A percentile compares a stretch with the other conserved stretches of the same genome.
Evolutionary conservation across 2,797 vertebrate species (phyloP).

Genomic region (Synaphobranchus kaupii): DNA sequence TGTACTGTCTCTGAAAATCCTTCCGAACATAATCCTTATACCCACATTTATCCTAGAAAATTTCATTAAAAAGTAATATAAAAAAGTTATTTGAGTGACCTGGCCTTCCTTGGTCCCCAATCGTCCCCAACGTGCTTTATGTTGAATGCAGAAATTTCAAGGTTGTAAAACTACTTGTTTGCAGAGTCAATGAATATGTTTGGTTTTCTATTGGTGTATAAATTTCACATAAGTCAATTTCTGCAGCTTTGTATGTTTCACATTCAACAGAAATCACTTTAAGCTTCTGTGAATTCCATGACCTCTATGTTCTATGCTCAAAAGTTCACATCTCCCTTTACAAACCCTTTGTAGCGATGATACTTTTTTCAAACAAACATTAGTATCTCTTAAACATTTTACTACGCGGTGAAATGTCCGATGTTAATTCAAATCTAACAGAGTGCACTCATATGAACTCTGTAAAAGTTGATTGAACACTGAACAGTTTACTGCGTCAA

Average conservation of each 20-base stretch:
- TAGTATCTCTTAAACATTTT: not conserved
- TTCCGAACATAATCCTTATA: not conserved
- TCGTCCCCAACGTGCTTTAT: not conserved
- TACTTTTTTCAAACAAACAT: not conserved
- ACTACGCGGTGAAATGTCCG: not conserved
- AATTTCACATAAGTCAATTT: not conserved
- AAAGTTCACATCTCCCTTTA: not conserved
- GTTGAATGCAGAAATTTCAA: not conserved
- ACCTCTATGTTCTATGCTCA: not conserved
- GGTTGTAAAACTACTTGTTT: not conserved
- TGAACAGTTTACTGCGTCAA: not conserved
- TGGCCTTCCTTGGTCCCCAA: not conserved
- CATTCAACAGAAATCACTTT: not conserved
- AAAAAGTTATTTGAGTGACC: not conserved
- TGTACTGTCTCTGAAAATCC: not conserved
- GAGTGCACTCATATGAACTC: not conserved
- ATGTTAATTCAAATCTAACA: too few relatives aligned
- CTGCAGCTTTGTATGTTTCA: not conserved
- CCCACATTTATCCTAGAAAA: not conserved
- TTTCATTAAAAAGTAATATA: not conserved
- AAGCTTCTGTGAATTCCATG: not conserved
- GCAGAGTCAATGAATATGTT: not conserved
- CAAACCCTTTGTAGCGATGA: not conserved
- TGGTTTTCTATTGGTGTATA: not conserved
- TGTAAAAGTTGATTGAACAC: not conserved